Conservation (phyloP, 1,140 invertebrate species). For the Drosophila azteca region DNA sequence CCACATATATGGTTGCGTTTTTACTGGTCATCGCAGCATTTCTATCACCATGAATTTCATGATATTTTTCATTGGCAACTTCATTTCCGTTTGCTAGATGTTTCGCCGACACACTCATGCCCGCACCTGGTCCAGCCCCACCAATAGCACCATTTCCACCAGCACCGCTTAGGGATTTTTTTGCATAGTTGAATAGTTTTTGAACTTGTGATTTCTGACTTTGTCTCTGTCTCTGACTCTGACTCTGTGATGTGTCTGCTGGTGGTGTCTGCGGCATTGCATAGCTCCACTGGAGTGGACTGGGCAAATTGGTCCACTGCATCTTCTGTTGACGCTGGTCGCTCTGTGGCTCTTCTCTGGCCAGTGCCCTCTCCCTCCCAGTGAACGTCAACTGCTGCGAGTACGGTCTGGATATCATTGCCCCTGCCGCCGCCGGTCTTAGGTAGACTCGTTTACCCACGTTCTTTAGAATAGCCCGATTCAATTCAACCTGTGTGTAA, state of each 20-base stretch:
- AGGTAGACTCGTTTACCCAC: slow-evolving; percentile 85
- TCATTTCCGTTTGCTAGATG: slow-evolving; percentile 72
- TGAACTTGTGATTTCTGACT: slow-evolving; percentile 13
- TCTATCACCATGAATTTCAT: slow-evolving; percentile 52
- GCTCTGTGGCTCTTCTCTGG: slow-evolving; percentile 29
- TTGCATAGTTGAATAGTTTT: slow-evolving; percentile 60
- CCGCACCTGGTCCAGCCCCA: slow-evolving; percentile 37
- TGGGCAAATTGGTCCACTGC: slow-evolving; percentile 64
- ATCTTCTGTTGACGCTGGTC: slow-evolving; percentile 40
- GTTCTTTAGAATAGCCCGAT: slow-evolving; percentile 86
- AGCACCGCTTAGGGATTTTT: slow-evolving; percentile 60
- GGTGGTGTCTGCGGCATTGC: slow-evolving; percentile 42
- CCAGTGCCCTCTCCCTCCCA: slow-evolving; percentile 31
- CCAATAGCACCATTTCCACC: not conserved
- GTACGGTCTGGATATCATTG: slow-evolving; percentile 38
- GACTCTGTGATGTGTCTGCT: slow-evolving; percentile 22
- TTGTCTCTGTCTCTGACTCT: slow-evolving; percentile 42
- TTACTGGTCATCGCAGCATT: slow-evolving; percentile 42
- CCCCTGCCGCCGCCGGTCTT: slow-evolving; percentile 8
- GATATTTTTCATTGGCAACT: slow-evolving; percentile 72
- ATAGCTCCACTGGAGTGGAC: slow-evolving; percentile 61
- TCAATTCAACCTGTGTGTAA: slow-evolving; percentile 84
- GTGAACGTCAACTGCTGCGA: slow-evolving; percentile 33
- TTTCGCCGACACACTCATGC: slow-evolving; percentile 23
- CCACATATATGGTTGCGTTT: slow-evolving; percentile 46